A percentile compares a stretch with the other conserved stretches of the same genome.
These are phyloP conservation scores for Microcebus ravelobensis DNA, from an alignment of 2,113 vertebrate species.

Conservation along the genomic window DNA sequence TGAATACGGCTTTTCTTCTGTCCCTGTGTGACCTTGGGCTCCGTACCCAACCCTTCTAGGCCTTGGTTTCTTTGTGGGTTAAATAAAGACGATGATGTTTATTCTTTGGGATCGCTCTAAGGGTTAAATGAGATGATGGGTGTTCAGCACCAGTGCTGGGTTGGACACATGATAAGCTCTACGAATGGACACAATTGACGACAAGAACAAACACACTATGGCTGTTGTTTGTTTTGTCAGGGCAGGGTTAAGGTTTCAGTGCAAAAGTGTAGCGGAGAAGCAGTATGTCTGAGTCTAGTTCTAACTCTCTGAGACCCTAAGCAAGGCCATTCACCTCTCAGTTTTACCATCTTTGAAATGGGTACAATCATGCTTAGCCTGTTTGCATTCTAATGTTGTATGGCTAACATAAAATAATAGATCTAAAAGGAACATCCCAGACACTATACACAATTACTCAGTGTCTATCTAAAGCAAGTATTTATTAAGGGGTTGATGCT, in stretches of 20 bases:
- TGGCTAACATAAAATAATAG: background rate
- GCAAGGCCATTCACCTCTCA: background rate
- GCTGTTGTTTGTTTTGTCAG: background rate
- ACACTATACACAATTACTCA: background rate
- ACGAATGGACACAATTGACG: no score
- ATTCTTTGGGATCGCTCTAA: background rate
- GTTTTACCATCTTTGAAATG: background rate
- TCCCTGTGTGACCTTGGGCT: background rate
- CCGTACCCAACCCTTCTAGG: background rate
- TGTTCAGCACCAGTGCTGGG: rapidly evolving
- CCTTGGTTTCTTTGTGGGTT: background rate
- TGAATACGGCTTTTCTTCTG: background rate
- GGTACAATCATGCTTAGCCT: background rate
- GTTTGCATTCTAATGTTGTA: background rate
- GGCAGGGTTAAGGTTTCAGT: background rate
- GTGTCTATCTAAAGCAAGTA: background rate
- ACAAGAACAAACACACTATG: rapidly evolving
- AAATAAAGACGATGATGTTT: background rate
- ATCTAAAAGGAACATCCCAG: background rate
- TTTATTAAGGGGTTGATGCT: background rate
- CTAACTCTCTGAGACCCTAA: background rate
- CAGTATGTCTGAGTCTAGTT: background rate
- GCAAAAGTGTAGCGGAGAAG: background rate
- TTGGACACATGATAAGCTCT: rapidly evolving
- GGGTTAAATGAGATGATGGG: background rate